These are phyloP conservation scores for Miichthys miiuy DNA, from an alignment of 2,797 vertebrate genomes.

Conservation along the genomic window DNA sequence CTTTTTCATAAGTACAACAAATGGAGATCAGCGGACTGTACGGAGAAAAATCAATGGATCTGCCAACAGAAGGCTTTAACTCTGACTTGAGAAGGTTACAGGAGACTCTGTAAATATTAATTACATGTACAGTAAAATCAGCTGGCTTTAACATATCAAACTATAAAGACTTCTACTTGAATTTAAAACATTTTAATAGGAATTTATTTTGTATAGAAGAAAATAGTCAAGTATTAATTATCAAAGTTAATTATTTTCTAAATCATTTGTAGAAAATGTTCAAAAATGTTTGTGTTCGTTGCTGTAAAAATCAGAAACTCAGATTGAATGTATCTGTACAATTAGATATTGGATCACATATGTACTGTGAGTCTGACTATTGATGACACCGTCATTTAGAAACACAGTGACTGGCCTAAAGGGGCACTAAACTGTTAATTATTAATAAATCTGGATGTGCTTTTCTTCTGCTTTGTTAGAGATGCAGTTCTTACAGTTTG, in stretches of 20 bases:
- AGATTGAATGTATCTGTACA: no score
- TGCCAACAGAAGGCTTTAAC: slow-evolving; percentile 51
- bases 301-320: no score
- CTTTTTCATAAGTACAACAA: fast-evolving
- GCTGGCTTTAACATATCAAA: neutral
- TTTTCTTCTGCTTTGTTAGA: neutral
- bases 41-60: neutral
- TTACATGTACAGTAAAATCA: neutral
- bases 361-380: no score
- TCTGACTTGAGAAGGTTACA: neutral
- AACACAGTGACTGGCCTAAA: neutral
- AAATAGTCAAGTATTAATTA: no score
- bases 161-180: no score
- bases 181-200: no score
- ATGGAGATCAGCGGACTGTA: fast-evolving
- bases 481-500: neutral
- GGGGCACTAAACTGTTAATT: neutral
- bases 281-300: neutral
- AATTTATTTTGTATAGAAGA: no score
- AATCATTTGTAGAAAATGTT: neutral
- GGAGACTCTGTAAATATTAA: neutral
- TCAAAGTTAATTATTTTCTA: neutral
- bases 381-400: no score
- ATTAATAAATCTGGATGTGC: neutral
- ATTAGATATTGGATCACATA: no score